phyloP scores from a whole-genome alignment of 2,113 vertebrate species.

The Lepisosteus oculatus region DNA sequence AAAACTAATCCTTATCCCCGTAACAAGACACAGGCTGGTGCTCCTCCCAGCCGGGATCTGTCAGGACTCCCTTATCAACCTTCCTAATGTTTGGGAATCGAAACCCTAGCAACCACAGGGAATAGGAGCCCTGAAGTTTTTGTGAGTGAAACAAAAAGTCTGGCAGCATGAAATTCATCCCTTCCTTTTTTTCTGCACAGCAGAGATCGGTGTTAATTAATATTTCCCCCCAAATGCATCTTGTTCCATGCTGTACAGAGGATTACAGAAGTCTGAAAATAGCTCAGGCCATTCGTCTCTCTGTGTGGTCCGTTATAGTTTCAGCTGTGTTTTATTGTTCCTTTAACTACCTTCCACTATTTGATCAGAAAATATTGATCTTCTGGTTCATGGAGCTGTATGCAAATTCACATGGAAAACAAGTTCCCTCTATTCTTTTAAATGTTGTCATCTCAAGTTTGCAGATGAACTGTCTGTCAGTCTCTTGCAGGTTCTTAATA shows the following conservation, averaged over 20 bases:
- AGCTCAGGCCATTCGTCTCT: not conserved
- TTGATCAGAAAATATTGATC: too few relatives aligned
- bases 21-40: not conserved
- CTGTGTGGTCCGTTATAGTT: constrained; percentile 5
- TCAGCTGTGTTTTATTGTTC: not conserved
- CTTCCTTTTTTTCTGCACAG: not conserved
- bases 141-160: not conserved
- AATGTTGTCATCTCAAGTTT: too few relatives aligned
- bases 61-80: not conserved
- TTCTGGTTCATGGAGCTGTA: too few relatives aligned
- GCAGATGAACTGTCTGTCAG: too few relatives aligned
- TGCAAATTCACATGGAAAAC: too few relatives aligned
- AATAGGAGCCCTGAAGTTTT: not conserved
- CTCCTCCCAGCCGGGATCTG: not conserved
- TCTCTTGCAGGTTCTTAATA: too few relatives aligned
- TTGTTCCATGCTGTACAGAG: not conserved
- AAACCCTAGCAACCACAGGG: not conserved
- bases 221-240: not conserved
- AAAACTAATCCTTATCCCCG: not conserved
- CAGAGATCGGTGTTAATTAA: not conserved
- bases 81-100: not conserved
- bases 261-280: not conserved
- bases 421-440: too few relatives aligned
- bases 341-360: too few relatives aligned
- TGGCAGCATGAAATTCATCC: not conserved